These are phyloP conservation scores for Gobiocypris rarus DNA, from an alignment of 2,113 vertebrate species.

Conservation along the genomic window DNA sequence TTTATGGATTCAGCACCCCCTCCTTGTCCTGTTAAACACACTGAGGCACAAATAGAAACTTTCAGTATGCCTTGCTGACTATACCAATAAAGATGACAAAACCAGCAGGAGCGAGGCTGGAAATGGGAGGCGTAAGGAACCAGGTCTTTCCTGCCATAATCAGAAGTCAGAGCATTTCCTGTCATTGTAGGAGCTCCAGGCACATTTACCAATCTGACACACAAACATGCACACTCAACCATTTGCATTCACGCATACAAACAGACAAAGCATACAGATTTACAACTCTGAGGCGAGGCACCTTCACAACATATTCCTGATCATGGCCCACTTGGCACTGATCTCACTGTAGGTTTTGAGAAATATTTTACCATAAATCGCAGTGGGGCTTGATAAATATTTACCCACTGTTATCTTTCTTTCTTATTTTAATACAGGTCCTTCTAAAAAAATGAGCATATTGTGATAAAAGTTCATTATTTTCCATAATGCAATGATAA, in stretches of 20 bases:
- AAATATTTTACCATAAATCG: slow-evolving; percentile 81
- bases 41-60: slow-evolving; percentile 73
- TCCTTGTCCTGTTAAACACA: slow-evolving; percentile 58
- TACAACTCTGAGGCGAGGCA: not conserved
- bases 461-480: too few species aligned
- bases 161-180: slow-evolving; percentile 79
- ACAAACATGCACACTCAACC: slow-evolving; percentile 40
- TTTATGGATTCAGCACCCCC: slow-evolving; percentile 18
- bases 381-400: slow-evolving; percentile 78
- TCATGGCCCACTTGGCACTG: slow-evolving; percentile 63
- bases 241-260: slow-evolving; percentile 14
- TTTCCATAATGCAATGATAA: too few species aligned
- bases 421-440: slow-evolving; percentile 74
- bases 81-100: slow-evolving; percentile 64
- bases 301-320: slow-evolving; percentile 1
- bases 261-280: slow-evolving; percentile 47
- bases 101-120: slow-evolving; percentile 75
- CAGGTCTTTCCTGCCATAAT: slow-evolving; percentile 78
- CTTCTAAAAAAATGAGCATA: too few species aligned
- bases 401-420: slow-evolving; percentile 70
- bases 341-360: slow-evolving; percentile 67
- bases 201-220: slow-evolving; percentile 64
- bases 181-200: slow-evolving; percentile 76
- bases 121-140: slow-evolving; percentile 79
- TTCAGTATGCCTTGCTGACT: slow-evolving; percentile 62